A percentile compares a stretch with the other conserved stretches of the same genome.
phyloP scores from a whole-genome alignment of 35 echinoderm and acorn worm genomes.

The Chiridota heheva region DNA sequence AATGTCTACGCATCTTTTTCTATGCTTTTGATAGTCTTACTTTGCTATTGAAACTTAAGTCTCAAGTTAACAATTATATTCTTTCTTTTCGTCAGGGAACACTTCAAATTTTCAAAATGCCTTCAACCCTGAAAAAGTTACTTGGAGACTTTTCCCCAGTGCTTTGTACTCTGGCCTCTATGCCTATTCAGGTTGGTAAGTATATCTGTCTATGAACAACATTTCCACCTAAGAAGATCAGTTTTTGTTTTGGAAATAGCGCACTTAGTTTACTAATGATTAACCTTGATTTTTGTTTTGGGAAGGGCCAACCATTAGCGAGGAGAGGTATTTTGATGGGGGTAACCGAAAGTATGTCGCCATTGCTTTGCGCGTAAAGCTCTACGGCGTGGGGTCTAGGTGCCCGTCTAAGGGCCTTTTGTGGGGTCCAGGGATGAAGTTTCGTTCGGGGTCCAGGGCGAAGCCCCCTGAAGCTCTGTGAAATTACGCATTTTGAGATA shows the following conservation, averaged over 20 bases:
- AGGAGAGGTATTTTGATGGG: neutral
- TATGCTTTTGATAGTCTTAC: too few species aligned
- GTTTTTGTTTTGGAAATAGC: neutral
- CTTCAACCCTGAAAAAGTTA: constrained; percentile 34
- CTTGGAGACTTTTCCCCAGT: constrained; percentile 33
- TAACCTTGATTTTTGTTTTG: neutral
- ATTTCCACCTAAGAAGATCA: neutral
- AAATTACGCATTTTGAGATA: too few species aligned
- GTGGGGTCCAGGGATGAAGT: too few species aligned
- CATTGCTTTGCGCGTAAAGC: neutral
- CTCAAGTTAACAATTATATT: too few species aligned
- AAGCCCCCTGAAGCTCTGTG: too few species aligned
- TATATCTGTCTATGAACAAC: neutral
- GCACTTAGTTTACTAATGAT: neutral
- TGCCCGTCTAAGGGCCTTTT: too few species aligned
- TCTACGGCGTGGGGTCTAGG: neutral
- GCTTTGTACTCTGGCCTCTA: constrained; percentile 72
- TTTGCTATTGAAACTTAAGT: too few species aligned
- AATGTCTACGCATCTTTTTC: too few species aligned
- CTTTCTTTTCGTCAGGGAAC: constrained; percentile 44
- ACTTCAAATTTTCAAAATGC: constrained; percentile 63
- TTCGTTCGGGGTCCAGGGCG: too few species aligned
- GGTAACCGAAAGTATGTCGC: neutral
- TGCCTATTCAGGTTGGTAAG: constrained; percentile 80
- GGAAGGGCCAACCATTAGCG: neutral